phyloP scores from a whole-genome alignment of 2,888 invertebrate genomes.

The Choreutis nemorana region DNA sequence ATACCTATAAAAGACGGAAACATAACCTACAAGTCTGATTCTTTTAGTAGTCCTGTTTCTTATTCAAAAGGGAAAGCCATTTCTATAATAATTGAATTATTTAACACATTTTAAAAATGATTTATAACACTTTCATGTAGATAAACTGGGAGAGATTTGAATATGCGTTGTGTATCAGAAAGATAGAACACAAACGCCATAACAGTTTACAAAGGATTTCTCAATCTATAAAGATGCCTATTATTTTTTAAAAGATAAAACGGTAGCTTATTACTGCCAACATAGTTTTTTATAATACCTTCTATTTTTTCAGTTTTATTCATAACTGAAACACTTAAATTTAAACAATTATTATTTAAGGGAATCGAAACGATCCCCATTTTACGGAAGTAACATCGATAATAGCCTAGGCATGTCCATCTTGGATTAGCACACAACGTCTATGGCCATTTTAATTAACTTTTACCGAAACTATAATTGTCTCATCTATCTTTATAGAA shows the following conservation, averaged over 20 bases:
- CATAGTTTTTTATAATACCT: conserved; percentile 4
- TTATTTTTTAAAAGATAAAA: conserved; percentile 6
- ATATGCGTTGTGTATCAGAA: conserved; percentile 59
- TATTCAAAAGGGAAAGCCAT: conserved; percentile 14
- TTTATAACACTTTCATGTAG: conserved; percentile 15
- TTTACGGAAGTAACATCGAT: conserved; percentile 12
- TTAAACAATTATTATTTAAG: conserved; percentile 6
- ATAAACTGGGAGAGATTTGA: conserved; percentile 25
- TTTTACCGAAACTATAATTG: conserved; percentile 1
- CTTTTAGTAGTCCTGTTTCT: conserved; percentile 20
- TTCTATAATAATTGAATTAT: conserved; percentile 16
- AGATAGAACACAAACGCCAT: conserved; percentile 61
- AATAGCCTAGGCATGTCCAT: conserved; percentile 5
- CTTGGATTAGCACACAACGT: too few relatives aligned
- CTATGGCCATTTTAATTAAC: neutral
- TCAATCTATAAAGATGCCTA: conserved; percentile 4
- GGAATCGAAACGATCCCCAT: conserved; percentile 12
- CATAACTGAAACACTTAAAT: conserved; percentile 1
- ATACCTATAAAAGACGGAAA: conserved; percentile 75
- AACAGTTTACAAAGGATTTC: conserved; percentile 41
- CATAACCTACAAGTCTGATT: conserved; percentile 52
- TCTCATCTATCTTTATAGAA: conserved; percentile 5
- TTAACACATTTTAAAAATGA: conserved; percentile 10
- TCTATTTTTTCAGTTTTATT: conserved; percentile 6
- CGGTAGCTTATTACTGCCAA: neutral